A percentile compares a stretch with the other conserved stretches of the same genome.
phyloP scores from a whole-genome alignment of 2,888 invertebrate genomes.

The Cerastoderma edule region DNA sequence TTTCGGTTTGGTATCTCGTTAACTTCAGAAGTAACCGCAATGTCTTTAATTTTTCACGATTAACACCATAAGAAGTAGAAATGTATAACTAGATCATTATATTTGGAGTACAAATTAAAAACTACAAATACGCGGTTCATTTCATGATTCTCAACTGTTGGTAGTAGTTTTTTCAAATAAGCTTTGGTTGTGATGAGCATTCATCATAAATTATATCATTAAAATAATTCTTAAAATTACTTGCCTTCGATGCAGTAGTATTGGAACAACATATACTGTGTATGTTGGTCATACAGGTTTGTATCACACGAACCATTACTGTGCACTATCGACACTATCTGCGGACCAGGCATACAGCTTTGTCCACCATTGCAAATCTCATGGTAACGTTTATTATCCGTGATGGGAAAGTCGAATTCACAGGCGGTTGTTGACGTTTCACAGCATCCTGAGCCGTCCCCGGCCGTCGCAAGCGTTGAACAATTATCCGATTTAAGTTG shows the following conservation, averaged over 20 bases:
- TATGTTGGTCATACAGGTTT: neutral
- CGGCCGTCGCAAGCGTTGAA: neutral
- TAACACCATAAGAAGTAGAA: neutral
- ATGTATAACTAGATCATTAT: neutral
- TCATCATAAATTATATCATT: too few relatives aligned
- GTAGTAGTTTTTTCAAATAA: neutral
- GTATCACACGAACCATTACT: neutral
- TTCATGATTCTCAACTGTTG: neutral
- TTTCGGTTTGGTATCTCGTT: too few relatives aligned
- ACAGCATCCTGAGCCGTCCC: constrained; percentile 12
- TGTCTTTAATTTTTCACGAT: neutral
- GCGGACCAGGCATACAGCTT: neutral
- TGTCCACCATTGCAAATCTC: neutral
- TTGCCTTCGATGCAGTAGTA: neutral
- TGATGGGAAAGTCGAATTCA: constrained; percentile 6
- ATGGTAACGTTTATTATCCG: constrained; percentile 2
- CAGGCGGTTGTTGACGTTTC: neutral
- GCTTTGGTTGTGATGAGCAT: too few relatives aligned
- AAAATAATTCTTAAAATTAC: neutral
- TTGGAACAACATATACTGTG: constrained; percentile 9
- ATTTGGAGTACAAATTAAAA: neutral
- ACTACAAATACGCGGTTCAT: neutral
- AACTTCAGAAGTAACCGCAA: too few relatives aligned
- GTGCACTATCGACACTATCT: neutral
- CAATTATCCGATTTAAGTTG: neutral